Base-by-base conservation (phyloP, 2,113 vertebrate genomes). In the Tupaia tana region DNA sequence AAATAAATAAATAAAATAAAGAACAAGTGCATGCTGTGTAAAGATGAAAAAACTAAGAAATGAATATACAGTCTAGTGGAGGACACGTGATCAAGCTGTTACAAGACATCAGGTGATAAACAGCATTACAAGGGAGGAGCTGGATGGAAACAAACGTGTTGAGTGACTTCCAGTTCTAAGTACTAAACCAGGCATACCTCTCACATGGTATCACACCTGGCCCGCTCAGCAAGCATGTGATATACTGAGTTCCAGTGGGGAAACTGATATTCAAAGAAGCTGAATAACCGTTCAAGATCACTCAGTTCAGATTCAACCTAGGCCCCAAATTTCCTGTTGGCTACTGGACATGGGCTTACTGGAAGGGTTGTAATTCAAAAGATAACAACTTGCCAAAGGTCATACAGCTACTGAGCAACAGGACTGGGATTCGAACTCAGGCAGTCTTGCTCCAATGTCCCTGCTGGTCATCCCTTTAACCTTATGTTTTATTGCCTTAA, bases 1-100 rank as follows among this genome's bases (percentile, higher is more conserved):
- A 43, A 43, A 43, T 43, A 63, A 18, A n/a, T 74, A n/a, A 95
- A 86, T 66, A 77, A 79, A 81, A 11, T 54, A 80, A 93, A 87
- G n/a, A 92, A 92, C 25, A 81, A 82, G 78, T 7, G 10, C 24
- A 43, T 24, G 24, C 29, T 88, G 20, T 73, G 25, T 64, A 24
- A 56, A 91, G 75, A 89, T 15, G 73, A 89, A 87, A 70, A 69
- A 86, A 87, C 25, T 71, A 61, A 71, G 59, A 29, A 43, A n/a
- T 24, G 34, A 43, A n/a, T 24, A 66, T 18, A 34, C 0, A 66
- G 52, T 56, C 79, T 66, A 56, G 15, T 20, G 77, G 27, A 87
- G 11, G 34, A 77, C 15, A 82, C 3, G 14, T 19, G 75, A 43
- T 31, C 31, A 69, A 59, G 54, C 67, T 80, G 54, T 54, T 2